phyloP scores from a whole-genome alignment of 2,888 invertebrate genomes.

The Apotomis betuletana region DNA sequence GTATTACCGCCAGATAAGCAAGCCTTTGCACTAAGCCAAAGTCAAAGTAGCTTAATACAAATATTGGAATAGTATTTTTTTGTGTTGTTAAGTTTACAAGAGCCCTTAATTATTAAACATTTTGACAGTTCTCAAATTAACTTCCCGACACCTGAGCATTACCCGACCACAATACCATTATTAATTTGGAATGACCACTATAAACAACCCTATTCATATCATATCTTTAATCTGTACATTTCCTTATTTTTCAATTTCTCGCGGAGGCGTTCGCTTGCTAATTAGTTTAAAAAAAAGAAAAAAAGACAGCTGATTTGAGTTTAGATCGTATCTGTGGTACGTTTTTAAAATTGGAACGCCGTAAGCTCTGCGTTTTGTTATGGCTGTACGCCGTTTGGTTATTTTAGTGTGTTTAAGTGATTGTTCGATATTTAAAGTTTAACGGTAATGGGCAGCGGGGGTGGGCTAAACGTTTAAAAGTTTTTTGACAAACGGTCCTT shows the following conservation, averaged over 20 bases:
- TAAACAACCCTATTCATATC: slow-evolving; percentile 14
- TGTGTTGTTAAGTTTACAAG: no score
- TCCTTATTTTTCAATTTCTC: slow-evolving; percentile 32
- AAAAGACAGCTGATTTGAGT: slow-evolving; percentile 26
- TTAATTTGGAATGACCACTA: slow-evolving; percentile 11
- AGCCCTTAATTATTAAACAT: background rate
- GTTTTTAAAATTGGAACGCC: background rate
- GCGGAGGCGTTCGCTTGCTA: slow-evolving; percentile 8
- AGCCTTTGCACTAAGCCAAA: no score
- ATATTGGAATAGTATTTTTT: background rate
- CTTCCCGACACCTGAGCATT: slow-evolving; percentile 1
- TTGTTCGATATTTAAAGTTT: background rate
- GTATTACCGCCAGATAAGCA: no score
- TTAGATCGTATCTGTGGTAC: background rate
- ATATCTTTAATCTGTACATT: slow-evolving; percentile 15
- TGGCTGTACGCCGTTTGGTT: slow-evolving; percentile 9
- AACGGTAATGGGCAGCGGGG: slow-evolving; percentile 4
- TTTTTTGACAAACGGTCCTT: slow-evolving; percentile 12
- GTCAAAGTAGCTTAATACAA: background rate
- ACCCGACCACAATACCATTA: background rate
- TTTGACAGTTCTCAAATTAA: background rate
- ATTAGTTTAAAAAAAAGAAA: slow-evolving; percentile 25
- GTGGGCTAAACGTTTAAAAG: slow-evolving; percentile 6
- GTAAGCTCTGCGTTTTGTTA: background rate
- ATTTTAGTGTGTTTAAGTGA: background rate